phyloP scores from a whole-genome alignment of 2,797 vertebrate species.

The Percopsis omiscomaycus region DNA sequence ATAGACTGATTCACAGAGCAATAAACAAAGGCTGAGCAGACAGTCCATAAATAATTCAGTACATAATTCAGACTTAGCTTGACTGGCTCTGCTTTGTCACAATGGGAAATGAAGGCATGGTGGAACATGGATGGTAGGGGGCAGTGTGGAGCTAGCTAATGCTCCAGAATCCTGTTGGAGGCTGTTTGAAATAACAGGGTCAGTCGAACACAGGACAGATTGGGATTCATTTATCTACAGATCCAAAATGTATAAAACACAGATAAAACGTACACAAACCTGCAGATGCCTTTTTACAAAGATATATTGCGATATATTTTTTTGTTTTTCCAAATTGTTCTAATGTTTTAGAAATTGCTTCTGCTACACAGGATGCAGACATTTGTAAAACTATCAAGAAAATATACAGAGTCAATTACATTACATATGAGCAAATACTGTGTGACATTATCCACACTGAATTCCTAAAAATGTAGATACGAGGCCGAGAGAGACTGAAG shows the following conservation, averaged over 20 bases:
- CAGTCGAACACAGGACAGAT: not conserved
- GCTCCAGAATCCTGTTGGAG: not conserved
- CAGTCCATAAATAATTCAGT: not conserved
- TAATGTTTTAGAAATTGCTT: no score
- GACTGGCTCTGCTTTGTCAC: constrained; percentile 6
- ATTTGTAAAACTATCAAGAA: no score
- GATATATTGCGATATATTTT: no score
- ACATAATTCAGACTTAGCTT: not conserved
- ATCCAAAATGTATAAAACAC: not conserved
- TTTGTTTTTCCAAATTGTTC: no score
- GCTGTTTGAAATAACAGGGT: not conserved
- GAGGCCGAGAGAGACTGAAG: not conserved
- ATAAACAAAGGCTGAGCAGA: constrained; percentile 5
- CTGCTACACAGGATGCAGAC: no score
- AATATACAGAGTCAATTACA: no score
- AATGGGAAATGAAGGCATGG: not conserved
- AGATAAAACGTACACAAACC: no score
- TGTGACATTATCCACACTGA: no score
- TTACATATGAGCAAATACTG: no score
- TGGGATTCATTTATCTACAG: not conserved
- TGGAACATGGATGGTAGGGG: constrained; percentile 14
- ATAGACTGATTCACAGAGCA: not conserved
- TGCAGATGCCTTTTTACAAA: no score
- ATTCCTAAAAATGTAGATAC: no score
- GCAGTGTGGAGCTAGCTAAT: constrained; percentile 22